These are phyloP conservation scores for Scaptomyza pallida DNA, from an alignment of 1,140 invertebrate species.

Conservation along the genomic window DNA sequence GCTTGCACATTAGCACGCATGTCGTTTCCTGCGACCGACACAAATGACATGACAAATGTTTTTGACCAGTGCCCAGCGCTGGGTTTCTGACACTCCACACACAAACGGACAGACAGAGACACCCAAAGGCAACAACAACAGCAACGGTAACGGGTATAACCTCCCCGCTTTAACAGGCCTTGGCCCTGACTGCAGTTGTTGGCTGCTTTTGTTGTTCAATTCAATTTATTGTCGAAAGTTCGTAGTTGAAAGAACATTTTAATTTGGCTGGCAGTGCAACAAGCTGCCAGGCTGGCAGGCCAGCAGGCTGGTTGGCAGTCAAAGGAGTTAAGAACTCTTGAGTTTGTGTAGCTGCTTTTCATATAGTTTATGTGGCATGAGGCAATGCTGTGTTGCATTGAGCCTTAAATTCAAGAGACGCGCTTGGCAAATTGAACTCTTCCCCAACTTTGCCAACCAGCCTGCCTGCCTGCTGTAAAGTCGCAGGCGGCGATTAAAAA, in stretches of 20 bases:
- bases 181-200: slow-evolving; percentile 17
- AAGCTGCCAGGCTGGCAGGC: not conserved
- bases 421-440: slow-evolving; percentile 72
- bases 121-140: slow-evolving; percentile 29
- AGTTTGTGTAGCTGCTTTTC: slow-evolving; percentile 62
- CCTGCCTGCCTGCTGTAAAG: not conserved
- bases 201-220: slow-evolving; percentile 77
- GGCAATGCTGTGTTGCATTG: slow-evolving; percentile 57
- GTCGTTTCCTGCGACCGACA: slow-evolving; percentile 70
- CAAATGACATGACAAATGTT: slow-evolving; percentile 83
- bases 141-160: not conserved
- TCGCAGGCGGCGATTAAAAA: slow-evolving; percentile 58
- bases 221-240: slow-evolving; percentile 83
- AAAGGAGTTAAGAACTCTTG: not conserved
- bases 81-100: slow-evolving; percentile 38
- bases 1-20: slow-evolving; percentile 67
- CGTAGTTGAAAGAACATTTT: slow-evolving; percentile 84
- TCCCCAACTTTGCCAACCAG: slow-evolving; percentile 6
- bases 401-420: slow-evolving; percentile 66
- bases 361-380: slow-evolving; percentile 79
- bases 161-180: slow-evolving; percentile 4
- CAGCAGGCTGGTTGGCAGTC: not conserved
- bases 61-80: slow-evolving; percentile 61
- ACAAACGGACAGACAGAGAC: slow-evolving; percentile 10
- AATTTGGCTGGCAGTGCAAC: slow-evolving; percentile 64